Evolutionary conservation across 1,140 invertebrate genomes (phyloP).

Genomic region (Acromyrmex charruanus): DNA sequence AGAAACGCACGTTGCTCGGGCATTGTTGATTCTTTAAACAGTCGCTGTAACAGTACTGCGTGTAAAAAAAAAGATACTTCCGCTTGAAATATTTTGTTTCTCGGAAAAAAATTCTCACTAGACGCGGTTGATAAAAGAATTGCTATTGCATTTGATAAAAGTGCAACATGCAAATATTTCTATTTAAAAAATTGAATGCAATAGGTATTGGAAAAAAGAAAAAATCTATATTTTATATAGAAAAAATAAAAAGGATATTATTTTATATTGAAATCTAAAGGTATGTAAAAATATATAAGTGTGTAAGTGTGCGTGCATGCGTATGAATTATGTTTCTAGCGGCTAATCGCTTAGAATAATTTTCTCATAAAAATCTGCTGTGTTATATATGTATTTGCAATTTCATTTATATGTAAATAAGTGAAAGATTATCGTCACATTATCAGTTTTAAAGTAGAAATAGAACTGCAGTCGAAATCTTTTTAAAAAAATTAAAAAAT

Average conservation of each 20-base stretch:
- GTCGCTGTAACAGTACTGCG: conserved; percentile 5
- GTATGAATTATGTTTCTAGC: conserved; percentile 21
- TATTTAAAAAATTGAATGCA: conserved; percentile 11
- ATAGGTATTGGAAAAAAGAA: background rate
- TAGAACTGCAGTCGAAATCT: background rate
- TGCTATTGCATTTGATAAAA: background rate
- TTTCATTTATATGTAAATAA: conserved; percentile 6
- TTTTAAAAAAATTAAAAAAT: background rate
- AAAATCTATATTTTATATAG: background rate
- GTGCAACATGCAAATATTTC: conserved; percentile 10
- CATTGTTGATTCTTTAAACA: conserved; percentile 39
- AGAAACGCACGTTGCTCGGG: background rate
- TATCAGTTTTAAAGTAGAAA: background rate
- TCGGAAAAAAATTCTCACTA: conserved; percentile 1
- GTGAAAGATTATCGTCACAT: background rate
- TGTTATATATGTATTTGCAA: background rate
- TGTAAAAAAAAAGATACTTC: conserved; percentile 20
- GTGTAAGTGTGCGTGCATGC: conserved; percentile 6
- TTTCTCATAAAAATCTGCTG: background rate
- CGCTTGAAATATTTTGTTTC: conserved; percentile 28
- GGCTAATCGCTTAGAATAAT: conserved; percentile 20
- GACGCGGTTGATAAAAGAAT: conserved; percentile 5
- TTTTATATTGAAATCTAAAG: background rate
- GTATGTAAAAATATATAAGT: conserved; percentile 12
- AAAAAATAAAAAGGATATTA: background rate